Base-by-base conservation (phyloP, 2,888 invertebrate species). In the Blastobasis lacticolella region DNA sequence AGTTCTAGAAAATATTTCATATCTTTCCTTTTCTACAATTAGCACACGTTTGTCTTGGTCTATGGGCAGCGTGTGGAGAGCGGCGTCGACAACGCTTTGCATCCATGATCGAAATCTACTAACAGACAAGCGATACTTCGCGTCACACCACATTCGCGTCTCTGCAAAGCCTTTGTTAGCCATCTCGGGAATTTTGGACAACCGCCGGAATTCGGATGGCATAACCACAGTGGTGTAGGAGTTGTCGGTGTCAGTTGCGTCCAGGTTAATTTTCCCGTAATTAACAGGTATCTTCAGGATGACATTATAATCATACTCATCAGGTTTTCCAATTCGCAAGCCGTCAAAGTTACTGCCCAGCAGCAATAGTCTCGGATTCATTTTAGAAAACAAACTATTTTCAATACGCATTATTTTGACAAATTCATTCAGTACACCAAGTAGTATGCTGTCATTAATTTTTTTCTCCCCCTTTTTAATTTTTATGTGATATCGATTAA, bases 321-420 rank as follows among this genome's bases (percentile, higher is more conserved):
- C 78, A 5, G 81, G 75, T 45, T 73, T 65, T 1, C 80, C 78
- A 10, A 81, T 75, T 6, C 81, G 73, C 10, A 81, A 56, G 38
- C 78, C 73, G 50, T 80, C 81, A 54, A 71, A 81, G 55, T 78
- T 80, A 54, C 81, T 80, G 4, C 81, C 81, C 49, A 80, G 66
- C 54, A 73, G 80, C 57, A 72, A 77, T 36, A 81, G 58, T 52
- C 60, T 74, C 5, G 81, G 81, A 49, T 71, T 76, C 67, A 81
- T 67, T 49, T 64, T 73, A 23, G 61, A 50, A 51, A 81, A 81
- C 45, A 79, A 61, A 23, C 54, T 56, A 54, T 78, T 64, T 52
- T 64, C 64, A 44, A 60, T 50, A 49, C 67, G 64, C 77, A 80
- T 79, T 51, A 58, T 61, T 36, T 62, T 64, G 10, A 79, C 55